Conservation (phyloP, 2,797 vertebrate genomes). For the Vultur gryphus region DNA sequence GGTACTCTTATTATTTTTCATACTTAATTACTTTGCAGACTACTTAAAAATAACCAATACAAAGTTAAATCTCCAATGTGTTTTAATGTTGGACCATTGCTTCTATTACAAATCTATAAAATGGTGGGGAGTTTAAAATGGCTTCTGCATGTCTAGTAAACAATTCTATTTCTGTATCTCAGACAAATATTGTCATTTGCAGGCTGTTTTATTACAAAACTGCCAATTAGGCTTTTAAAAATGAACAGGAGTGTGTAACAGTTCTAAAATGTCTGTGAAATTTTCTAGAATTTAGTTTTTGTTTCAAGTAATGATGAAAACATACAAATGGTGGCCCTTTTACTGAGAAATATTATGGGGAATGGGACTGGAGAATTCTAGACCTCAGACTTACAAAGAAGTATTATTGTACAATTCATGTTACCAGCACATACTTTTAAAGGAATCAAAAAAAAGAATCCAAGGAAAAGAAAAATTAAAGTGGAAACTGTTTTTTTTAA, state of each 20-base stretch:
- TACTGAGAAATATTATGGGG: not conserved
- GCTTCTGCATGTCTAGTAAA: not conserved
- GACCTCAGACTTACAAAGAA: not conserved
- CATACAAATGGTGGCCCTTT: not conserved
- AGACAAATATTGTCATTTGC: not conserved
- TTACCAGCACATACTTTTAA: not conserved
- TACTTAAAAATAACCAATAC: not conserved
- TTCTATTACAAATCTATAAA: not conserved
- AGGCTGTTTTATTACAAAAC: not conserved
- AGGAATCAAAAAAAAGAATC: not conserved
- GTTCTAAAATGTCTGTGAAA: not conserved
- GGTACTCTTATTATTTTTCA: not conserved
- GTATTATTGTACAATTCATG: not conserved
- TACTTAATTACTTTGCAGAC: not conserved
- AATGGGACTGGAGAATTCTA: not conserved
- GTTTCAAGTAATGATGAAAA: not conserved
- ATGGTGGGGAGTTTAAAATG: not conserved
- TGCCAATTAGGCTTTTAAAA: not conserved
- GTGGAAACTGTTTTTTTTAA: not conserved
- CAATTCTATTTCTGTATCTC: not conserved
- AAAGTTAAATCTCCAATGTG: not conserved
- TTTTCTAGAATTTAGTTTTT: not conserved
- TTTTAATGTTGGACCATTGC: not conserved
- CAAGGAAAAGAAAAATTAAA: not conserved
- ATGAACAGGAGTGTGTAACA: not conserved